Percentiles rank a stretch among this genome's conserved stretches.
phyloP scores from a whole-genome alignment of 1,140 invertebrate genomes.

The Cydia fagiglandana region DNA sequence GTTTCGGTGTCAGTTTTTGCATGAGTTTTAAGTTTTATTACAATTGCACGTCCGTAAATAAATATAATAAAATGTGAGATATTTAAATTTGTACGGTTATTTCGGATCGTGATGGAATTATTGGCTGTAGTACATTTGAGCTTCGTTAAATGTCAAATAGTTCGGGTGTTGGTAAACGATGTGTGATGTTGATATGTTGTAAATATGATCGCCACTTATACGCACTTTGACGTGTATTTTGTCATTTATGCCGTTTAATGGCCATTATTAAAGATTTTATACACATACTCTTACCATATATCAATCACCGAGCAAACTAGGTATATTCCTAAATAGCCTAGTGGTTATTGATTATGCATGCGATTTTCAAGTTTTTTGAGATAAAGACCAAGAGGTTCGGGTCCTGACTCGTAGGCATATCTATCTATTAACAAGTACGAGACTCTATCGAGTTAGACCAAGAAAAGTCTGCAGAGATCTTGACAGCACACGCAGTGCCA shows the following conservation, averaged over 20 bases:
- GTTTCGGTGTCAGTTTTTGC: conserved; percentile 31
- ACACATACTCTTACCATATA: too few species aligned
- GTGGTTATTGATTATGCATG: too few species aligned
- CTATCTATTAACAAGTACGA: too few species aligned
- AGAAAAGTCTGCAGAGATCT: too few species aligned
- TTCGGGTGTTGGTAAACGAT: neutral
- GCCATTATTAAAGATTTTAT: neutral
- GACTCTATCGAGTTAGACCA: too few species aligned
- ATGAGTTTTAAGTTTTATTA: conserved; percentile 31
- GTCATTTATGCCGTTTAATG: neutral
- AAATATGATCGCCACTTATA: neutral
- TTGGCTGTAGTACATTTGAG: neutral
- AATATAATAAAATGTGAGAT: conserved; percentile 30
- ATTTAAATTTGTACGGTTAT: conserved; percentile 22
- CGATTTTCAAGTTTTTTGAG: too few species aligned
- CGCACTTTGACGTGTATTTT: neutral
- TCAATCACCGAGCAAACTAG: too few species aligned
- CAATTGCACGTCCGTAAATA: conserved; percentile 30
- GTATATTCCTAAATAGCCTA: too few species aligned
- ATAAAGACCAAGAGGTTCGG: too few species aligned
- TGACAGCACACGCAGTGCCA: too few species aligned
- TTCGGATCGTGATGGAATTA: conserved; percentile 18
- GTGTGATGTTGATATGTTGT: neutral
- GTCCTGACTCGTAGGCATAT: too few species aligned
- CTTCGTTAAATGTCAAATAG: conserved; percentile 8